These are phyloP conservation scores for Pelmatolapia mariae DNA, from an alignment of 2,113 vertebrate genomes.

Conservation along the genomic window DNA sequence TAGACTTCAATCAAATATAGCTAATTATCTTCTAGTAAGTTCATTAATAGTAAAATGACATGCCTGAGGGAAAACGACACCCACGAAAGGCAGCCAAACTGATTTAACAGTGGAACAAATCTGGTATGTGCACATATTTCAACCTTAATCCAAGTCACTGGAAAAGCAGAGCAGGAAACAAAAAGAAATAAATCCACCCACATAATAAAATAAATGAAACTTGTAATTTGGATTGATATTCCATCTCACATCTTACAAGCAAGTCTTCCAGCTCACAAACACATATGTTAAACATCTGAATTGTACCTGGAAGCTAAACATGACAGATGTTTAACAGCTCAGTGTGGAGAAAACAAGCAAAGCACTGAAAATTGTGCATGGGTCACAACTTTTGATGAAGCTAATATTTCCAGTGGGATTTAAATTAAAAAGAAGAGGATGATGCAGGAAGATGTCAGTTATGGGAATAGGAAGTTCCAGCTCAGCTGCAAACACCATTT, in stretches of 20 bases:
- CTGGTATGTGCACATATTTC: background rate
- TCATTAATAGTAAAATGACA: background rate
- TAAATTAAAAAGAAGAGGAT: background rate
- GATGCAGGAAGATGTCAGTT: background rate
- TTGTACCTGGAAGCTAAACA: background rate
- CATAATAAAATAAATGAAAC: background rate
- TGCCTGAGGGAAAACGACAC: background rate
- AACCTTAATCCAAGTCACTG: background rate
- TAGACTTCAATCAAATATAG: background rate
- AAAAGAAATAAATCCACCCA: background rate
- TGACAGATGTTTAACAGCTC: constrained; percentile 29
- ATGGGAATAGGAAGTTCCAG: background rate
- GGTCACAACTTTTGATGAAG: background rate
- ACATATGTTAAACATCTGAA: background rate
- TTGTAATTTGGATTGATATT: background rate
- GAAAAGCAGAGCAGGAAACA: background rate
- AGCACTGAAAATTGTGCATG: background rate
- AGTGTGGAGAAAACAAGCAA: background rate
- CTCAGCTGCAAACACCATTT: background rate
- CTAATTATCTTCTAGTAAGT: constrained; percentile 17
- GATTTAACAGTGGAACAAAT: background rate
- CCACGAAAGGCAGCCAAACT: background rate
- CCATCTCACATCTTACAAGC: background rate
- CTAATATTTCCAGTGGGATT: background rate
- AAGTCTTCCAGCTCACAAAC: background rate